Base-by-base conservation (phyloP, 2,113 vertebrate genomes). In the Alligator sinensis region DNA sequence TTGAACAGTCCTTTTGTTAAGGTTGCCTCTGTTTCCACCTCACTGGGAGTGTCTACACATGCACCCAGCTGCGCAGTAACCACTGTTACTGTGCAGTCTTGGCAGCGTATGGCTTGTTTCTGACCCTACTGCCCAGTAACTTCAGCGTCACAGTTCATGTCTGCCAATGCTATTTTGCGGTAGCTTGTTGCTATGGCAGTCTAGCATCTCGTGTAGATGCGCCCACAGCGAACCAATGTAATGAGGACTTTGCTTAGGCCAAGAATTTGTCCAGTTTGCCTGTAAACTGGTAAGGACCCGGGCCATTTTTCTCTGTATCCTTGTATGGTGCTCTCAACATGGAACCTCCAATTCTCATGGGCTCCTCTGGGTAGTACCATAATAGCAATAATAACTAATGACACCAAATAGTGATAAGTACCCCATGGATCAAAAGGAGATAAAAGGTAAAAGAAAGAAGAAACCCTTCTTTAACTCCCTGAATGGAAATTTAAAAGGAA, bases 11-110 rank as follows among this genome's bases (percentile, higher is more conserved):
- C n/a, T 18, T 74, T 70, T 91, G 63, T 21, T 62, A 70, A 19
- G 81, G 55, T 38, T 85, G 68, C n/a, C 58, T 77, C 66, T 94
- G 34, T 80, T 86, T 89, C 72, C 86, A 55, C n/a, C 27, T 92
- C 34, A 77, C 4, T 74, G 84, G 28, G 4, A 22, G 24, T 57
- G 47, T 47, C 47, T 47, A 47, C 6, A 47, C 47, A 47, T 47
- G 47, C 47, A 47, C 47, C 47, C 47, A 6, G 38, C 38, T 38
- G 38, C 38, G 5, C 38, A 38, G 5, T 38, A 38, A 38, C 38
- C 7, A 8, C 38, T 38, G 38, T 38, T 38, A 38, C 38, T 38
- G 38, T 38, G 38, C 38, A 38, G 38, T 38, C 38, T 8, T 47
- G 47, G 47, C 47, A 47, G 7, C 8, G 47, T 47, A 47, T 47